These are phyloP conservation scores for Pluvialis apricaria DNA, from an alignment of 2,113 vertebrate genomes.

Conservation along the genomic window DNA sequence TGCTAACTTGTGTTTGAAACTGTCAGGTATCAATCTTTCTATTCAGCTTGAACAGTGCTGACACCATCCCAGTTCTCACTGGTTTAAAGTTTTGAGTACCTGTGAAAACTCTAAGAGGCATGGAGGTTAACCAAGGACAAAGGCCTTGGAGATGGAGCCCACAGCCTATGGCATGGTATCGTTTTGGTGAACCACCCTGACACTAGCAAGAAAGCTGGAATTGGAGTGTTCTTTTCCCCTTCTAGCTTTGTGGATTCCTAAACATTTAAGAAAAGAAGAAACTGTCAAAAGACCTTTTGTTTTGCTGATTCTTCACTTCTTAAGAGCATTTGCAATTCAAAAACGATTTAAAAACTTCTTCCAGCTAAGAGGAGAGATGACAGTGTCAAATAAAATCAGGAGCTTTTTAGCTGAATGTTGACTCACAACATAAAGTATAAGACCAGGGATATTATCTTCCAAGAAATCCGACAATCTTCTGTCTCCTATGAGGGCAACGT, in stretches of 20 bases:
- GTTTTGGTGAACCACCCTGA: neutral
- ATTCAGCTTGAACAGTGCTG: neutral
- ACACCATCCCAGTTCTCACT: neutral
- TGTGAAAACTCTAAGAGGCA: neutral
- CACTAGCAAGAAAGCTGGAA: neutral
- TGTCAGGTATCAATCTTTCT: neutral
- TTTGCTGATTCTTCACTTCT: neutral
- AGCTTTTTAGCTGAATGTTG: neutral
- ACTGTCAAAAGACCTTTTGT: neutral
- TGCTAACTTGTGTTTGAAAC: neutral
- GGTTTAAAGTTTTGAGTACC: neutral
- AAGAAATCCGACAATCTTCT: neutral
- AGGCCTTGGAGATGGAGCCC: neutral
- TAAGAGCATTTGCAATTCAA: slow-evolving; percentile 19
- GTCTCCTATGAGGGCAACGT: neutral
- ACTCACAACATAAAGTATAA: neutral
- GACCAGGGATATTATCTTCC: neutral
- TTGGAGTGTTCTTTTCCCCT: neutral
- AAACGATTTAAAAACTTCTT: neutral
- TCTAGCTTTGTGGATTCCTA: neutral
- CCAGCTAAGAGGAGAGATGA: neutral
- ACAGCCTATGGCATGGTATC: fast-evolving
- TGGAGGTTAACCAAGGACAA: neutral
- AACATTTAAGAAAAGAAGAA: neutral
- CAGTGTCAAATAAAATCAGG: neutral